Evolutionary conservation across 2,888 invertebrate species (phyloP), one percentile per base, ranked within the genome.

Genomic region (Perdita meconis): DNA sequence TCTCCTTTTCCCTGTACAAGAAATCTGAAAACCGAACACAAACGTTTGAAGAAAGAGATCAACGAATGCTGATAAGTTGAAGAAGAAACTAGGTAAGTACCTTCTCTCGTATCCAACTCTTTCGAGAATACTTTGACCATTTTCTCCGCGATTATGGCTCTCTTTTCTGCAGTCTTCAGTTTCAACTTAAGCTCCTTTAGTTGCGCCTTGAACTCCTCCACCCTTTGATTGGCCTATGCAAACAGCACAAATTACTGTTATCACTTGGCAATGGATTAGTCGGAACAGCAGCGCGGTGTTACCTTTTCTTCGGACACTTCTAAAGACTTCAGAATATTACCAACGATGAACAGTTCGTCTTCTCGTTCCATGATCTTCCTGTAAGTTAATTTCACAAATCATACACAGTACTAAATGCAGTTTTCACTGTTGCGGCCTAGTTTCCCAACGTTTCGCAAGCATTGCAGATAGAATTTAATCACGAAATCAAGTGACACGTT

Each of bases 1-100:
- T 96, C 94, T 97, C 96, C 94, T 97, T 97, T 94, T 94, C 94
- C 87, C 94, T 95, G 94, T 96, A 96, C 93, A 97, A 95, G 92
- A 95, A 94, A 95, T 97, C 97, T 97, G 95, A 88, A 96, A 96
- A 76, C 70, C 78, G n/a, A 19, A 30, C 22, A 65, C 10, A 47
- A 19, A 19, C 1, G 19, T 47, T 47, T 2, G 10, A 16, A 19
- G 3, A 10, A 22, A 47, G 47, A 19, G 16, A 19, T 10, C 10
- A 16, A 8, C 44, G 44, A 44, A n/a, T 44, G 19, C 16, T 16
- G 8, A 44, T 5, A 47, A 55, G n/a, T 1, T 1, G 0, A 12
- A 1, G 5, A 50, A n/a, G 5, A 40, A 47, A 63, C 30, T 38
- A 13, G 26, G n/a, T 12, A n/a, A 1, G 1, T 91, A 94, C 95